Percentiles rank a stretch among this genome's conserved stretches.
phyloP scores from a whole-genome alignment of 2,888 invertebrate species.

The Sphinx pinastri region DNA sequence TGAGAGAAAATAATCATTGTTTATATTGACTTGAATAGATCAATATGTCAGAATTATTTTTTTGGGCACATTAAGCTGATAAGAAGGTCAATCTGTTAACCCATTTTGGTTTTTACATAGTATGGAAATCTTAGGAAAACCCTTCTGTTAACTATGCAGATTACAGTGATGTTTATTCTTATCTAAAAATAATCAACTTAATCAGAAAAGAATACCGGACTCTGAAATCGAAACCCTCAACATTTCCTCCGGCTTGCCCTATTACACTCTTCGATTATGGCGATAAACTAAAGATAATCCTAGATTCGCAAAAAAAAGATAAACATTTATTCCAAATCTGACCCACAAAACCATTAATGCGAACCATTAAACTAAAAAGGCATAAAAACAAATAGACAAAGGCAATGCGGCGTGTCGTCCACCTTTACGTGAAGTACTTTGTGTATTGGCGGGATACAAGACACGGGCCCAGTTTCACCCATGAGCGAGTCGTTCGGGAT shows the following conservation, averaged over 20 bases:
- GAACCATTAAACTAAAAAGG: constrained; percentile 10
- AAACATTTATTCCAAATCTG: neutral
- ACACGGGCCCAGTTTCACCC: constrained; percentile 53
- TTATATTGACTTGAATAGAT: neutral
- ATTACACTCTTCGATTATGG: neutral
- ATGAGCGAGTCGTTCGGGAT: constrained; percentile 49
- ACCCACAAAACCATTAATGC: neutral
- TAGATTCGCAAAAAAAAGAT: neutral
- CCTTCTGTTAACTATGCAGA: no score
- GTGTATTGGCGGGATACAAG: constrained; percentile 31
- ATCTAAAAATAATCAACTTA: no score
- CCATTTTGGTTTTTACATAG: no score
- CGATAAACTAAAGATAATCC: no score
- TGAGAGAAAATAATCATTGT: neutral
- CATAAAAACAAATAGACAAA: constrained; percentile 31
- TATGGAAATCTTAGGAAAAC: no score
- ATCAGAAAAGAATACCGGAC: no score
- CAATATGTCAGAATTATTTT: no score
- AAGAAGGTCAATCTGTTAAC: no score
- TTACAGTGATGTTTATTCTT: no score
- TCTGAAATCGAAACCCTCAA: no score
- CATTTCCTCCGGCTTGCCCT: no score
- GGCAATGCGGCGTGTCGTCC: constrained; percentile 49
- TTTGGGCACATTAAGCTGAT: no score
- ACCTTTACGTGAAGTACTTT: constrained; percentile 33